phyloP scores from a whole-genome alignment of 2,888 invertebrate genomes.

The Drosophila anomelani region DNA sequence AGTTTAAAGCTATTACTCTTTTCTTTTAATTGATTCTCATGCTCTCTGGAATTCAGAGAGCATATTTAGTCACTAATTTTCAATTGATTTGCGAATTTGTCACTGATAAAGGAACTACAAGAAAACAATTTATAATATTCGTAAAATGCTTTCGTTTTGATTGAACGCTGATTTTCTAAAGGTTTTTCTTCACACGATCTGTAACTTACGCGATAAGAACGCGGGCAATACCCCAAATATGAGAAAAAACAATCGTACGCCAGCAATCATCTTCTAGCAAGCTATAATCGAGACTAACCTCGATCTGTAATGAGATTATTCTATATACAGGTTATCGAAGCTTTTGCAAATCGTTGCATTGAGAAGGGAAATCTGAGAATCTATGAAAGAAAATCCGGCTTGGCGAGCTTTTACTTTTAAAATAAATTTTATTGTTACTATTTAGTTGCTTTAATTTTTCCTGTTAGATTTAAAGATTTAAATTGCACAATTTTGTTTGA shows the following conservation, averaged over 20 bases:
- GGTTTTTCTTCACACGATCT: neutral
- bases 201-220: constrained; percentile 20
- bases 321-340: constrained; percentile 1
- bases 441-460: neutral
- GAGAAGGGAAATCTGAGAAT: neutral
- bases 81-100: neutral
- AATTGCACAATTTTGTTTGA: neutral
- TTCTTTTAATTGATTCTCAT: neutral
- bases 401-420: neutral
- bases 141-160: neutral
- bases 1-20: no score
- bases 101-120: no score
- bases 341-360: constrained; percentile 1
- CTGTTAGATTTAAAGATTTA: no score
- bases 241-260: neutral
- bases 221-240: constrained; percentile 1
- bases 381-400: neutral
- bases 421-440: neutral
- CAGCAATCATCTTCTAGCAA: constrained; percentile 9
- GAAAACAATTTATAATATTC: neutral
- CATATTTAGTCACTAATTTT: neutral
- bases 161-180: neutral
- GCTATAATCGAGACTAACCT: constrained; percentile 1
- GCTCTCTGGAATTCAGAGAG: neutral
- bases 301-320: neutral